Evolutionary conservation across 1,140 invertebrate genomes (phyloP).

Genomic region (Eriocheir sinensis): DNA sequence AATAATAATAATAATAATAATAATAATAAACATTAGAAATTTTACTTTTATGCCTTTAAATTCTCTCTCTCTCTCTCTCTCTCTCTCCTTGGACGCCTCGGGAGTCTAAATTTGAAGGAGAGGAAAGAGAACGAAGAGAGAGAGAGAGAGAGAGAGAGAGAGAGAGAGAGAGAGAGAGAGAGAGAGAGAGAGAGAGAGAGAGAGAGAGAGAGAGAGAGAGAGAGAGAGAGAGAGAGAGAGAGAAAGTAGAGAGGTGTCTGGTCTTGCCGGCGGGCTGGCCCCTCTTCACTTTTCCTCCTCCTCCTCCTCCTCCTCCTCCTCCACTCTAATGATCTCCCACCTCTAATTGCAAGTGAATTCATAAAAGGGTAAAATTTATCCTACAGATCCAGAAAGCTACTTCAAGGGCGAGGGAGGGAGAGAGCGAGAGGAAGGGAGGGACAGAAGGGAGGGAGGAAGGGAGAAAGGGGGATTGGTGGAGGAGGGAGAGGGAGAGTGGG

Average conservation of each 20-base stretch:
- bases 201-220: not conserved
- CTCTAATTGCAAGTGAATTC: slow-evolving; percentile 73
- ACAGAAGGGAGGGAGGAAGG: not conserved
- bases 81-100: not conserved
- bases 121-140: not conserved
- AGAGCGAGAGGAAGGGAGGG: slow-evolving; percentile 13
- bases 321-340: slow-evolving; percentile 67
- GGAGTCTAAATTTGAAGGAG: no score
- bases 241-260: not conserved
- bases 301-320: not conserved
- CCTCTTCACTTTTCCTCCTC: not conserved
- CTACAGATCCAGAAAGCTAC: slow-evolving; percentile 70
- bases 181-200: slow-evolving; percentile 45
- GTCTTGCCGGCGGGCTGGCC: not conserved
- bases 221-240: no score
- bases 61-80: not conserved
- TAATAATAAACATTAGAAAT: no score
- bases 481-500: not conserved
- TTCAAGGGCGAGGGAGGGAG: slow-evolving; percentile 29
- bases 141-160: slow-evolving; percentile 10
- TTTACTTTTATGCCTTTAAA: no score
- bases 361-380: slow-evolving; percentile 71
- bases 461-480: not conserved
- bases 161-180: not conserved
- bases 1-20: no score